phyloP scores from a whole-genome alignment of 2,888 invertebrate genomes.

The Chironomus riparius region DNA sequence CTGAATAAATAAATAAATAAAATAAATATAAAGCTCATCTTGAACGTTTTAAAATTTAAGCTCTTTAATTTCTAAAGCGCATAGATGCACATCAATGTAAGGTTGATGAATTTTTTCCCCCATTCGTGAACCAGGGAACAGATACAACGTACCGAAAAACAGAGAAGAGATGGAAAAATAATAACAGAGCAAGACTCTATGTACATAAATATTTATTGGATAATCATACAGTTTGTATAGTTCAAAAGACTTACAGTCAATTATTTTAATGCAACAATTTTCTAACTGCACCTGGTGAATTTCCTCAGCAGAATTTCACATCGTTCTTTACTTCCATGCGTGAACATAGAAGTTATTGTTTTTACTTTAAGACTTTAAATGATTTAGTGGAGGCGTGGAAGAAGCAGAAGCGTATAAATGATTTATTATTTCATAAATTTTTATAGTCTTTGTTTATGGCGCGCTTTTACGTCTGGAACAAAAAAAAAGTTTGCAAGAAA shows the following conservation, averaged over 20 bases:
- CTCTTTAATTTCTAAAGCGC: background rate
- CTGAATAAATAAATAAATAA: background rate
- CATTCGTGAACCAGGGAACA: background rate
- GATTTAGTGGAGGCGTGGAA: too few species aligned
- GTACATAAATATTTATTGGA: constrained; percentile 27
- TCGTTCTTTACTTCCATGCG: background rate
- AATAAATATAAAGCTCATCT: background rate
- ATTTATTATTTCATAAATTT: too few species aligned
- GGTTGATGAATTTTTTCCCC: background rate
- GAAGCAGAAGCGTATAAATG: too few species aligned
- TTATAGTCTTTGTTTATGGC: too few species aligned
- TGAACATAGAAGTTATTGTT: too few species aligned
- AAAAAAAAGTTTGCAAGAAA: too few species aligned
- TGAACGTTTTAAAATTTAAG: background rate
- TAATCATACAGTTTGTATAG: constrained; percentile 24
- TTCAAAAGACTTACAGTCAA: constrained; percentile 17
- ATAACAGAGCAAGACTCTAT: background rate
- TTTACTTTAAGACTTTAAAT: background rate
- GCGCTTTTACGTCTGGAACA: too few species aligned
- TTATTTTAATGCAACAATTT: constrained; percentile 28
- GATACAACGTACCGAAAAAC: background rate
- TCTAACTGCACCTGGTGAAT: constrained; percentile 26
- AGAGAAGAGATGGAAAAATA: background rate
- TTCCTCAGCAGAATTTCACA: background rate
- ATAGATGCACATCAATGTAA: background rate